Base-by-base conservation (phyloP, 1,140 invertebrate genomes). In the Drosophila biarmipes region DNA sequence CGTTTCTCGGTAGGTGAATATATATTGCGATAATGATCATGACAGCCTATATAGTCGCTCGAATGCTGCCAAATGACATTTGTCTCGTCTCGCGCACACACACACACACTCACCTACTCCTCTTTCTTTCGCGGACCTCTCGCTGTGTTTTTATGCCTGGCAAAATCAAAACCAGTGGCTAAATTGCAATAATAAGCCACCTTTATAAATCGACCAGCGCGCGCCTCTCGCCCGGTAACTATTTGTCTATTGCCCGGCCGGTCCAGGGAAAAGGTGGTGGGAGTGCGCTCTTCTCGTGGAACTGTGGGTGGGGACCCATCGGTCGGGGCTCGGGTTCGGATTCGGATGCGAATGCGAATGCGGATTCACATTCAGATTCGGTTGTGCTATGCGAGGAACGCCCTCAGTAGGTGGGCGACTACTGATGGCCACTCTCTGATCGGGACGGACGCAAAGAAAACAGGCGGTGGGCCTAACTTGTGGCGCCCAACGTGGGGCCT, bases 161-260 rank as follows among this genome's bases (percentile, higher is more conserved):
- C 68, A 91, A 91, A 91, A 91, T 91, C 90, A 91, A 91, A 91
- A 91, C 90, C 90, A 91, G 90, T 91, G 90, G 90, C 90, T 91
- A 91, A 91, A 91, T 91, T 91, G 90, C 90, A 85, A 91, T 91
- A 91, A 91, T 91, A 91, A 91, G 90, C 90, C 81, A 90, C 90
- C 81, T 90, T 87, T 90, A 87, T 90, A 91, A 90, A 87, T 87
- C 74, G 82, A 66, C 64, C 80, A 87, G 51, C 59, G 57, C 62
- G 77, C 62, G 45, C 51, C 54, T 19, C 35, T 43, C 37, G 38
- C 21, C 55, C 21, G 45, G 48, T 27, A 56, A 71, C 82, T 66
- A 75, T 87, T 87, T 87, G 84, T 87, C 84, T 87, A 87, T 86
- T 89, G 78, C 63, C 37, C 24, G 0, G 24, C 2, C 7, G 29